Base-by-base conservation (phyloP, 2,797 vertebrate genomes). In the Rachycentron canadum region DNA sequence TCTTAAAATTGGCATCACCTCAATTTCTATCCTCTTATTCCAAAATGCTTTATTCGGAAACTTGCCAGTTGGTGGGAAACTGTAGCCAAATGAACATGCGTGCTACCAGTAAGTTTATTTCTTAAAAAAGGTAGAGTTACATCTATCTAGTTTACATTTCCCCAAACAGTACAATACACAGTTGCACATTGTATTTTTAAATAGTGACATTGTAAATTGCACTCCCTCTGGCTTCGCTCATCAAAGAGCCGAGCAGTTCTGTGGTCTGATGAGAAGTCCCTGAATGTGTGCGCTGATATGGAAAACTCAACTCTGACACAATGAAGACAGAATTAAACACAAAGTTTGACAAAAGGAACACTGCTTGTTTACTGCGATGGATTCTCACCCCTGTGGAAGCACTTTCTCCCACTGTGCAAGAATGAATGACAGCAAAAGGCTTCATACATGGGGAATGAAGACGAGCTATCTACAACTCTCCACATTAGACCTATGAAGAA, bases 251-350 rank as follows among this genome's bases (percentile, higher is more conserved):
- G 41, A 45, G 62, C 45, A 17, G 66, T 62, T 52, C 3, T 59
- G 45, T 60, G n/a, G 69, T 69, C 53, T 58, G 59, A 76, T 67
- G 50, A 76, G 38, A 50, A 64, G 55, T 74, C 61, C 36, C 69
- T 28, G 66, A 69, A 62, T 76, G 60, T 50, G 63, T 63, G 56
- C 5, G 1, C 32, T 62, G 68, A 73, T 67, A 66, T 66, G 30
- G 45, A 86, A 66, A 68, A 60, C 57, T 34, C 28, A 56, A 52
- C 55, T 52, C 66, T 56, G 43, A 81, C 62, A 61, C 41, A 62
- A 67, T 53, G 41, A 49, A 73, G 68, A 79, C 34, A 26, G 16
- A 82, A 76, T 73, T 74, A 60, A 73, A 71, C 65, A 34, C 34
- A 10, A 66, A 53, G 45, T 74, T 36, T 66, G 23, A 55, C 11